Percentiles rank a stretch among this genome's conserved stretches.
Conservation (phyloP, 2,888 invertebrate genomes). For the Parascotia fuliginaria region DNA sequence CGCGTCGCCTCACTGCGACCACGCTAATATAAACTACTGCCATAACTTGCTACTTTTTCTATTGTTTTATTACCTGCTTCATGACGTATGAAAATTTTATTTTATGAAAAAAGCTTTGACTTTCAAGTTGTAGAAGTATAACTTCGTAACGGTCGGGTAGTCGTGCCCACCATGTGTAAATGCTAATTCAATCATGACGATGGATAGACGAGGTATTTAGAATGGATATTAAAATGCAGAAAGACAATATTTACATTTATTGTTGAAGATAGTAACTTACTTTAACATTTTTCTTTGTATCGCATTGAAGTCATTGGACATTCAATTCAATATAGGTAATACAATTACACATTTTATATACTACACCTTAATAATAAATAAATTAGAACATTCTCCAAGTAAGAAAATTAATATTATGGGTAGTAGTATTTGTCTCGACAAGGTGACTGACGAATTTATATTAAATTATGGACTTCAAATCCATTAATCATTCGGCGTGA, state of each 20-base stretch:
- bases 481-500: slow-evolving; percentile 7
- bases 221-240: slow-evolving; percentile 44
- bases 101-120: slow-evolving; percentile 19
- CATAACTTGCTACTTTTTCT: slow-evolving; percentile 31
- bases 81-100: slow-evolving; percentile 17
- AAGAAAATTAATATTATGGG: slow-evolving; percentile 28
- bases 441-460: slow-evolving; percentile 7
- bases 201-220: slow-evolving; percentile 17
- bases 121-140: slow-evolving; percentile 4
- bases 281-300: slow-evolving; percentile 35
- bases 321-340: slow-evolving; percentile 52
- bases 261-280: slow-evolving; percentile 43
- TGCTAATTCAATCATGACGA: slow-evolving; percentile 5
- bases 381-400: slow-evolving; percentile 49
- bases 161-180: not conserved
- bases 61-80: slow-evolving; percentile 35
- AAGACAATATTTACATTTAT: slow-evolving; percentile 71
- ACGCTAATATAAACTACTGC: slow-evolving; percentile 19
- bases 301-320: slow-evolving; percentile 31
- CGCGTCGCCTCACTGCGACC: slow-evolving; percentile 33
- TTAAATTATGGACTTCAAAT: slow-evolving; percentile 10
- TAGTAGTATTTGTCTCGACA: slow-evolving; percentile 20
- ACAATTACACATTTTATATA: slow-evolving; percentile 45
- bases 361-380: slow-evolving; percentile 64
- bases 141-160: slow-evolving; percentile 1